These are phyloP conservation scores for Melangyna quadrimaculata DNA, from an alignment of 2,888 invertebrate genomes.

Conservation along the genomic window DNA sequence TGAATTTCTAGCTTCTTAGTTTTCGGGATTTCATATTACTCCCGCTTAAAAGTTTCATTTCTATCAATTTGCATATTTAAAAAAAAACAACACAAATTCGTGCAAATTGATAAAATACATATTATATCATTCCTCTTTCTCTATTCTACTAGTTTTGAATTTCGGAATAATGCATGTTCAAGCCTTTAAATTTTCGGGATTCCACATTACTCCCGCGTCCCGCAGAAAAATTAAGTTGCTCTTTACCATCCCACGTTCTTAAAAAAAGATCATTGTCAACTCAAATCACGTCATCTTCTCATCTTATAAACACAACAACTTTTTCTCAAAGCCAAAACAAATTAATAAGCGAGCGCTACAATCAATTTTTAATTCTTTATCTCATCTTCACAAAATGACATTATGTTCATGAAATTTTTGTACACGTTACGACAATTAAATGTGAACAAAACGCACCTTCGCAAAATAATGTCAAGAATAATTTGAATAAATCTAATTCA, in stretches of 20 bases:
- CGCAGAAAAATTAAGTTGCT: background rate
- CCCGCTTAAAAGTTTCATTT: no score
- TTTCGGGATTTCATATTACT: no score
- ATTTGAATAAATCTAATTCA: background rate
- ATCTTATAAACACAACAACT: background rate
- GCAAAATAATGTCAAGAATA: constrained; percentile 12
- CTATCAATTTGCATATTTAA: no score
- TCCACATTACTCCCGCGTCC: background rate
- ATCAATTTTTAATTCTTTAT: constrained; percentile 53
- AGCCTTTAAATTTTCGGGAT: background rate
- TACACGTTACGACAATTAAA: background rate
- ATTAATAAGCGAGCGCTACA: constrained; percentile 25
- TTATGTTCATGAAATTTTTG: constrained; percentile 34
- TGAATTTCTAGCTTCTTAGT: no score
- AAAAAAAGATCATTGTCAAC: constrained; percentile 31
- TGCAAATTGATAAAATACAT: no score
- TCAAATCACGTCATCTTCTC: constrained; percentile 34
- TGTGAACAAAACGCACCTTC: constrained; percentile 2
- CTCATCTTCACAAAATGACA: constrained; percentile 39
- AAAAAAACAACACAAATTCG: no score
- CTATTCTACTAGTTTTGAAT: no score
- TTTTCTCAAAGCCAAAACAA: constrained; percentile 21
- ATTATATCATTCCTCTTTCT: no score
- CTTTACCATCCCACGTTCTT: background rate
- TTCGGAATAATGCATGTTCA: no score